Percentiles rank a stretch among this genome's conserved stretches.
These are phyloP conservation scores for Drosophila tristis DNA, from an alignment of 1,140 invertebrate species.

Conservation along the genomic window DNA sequence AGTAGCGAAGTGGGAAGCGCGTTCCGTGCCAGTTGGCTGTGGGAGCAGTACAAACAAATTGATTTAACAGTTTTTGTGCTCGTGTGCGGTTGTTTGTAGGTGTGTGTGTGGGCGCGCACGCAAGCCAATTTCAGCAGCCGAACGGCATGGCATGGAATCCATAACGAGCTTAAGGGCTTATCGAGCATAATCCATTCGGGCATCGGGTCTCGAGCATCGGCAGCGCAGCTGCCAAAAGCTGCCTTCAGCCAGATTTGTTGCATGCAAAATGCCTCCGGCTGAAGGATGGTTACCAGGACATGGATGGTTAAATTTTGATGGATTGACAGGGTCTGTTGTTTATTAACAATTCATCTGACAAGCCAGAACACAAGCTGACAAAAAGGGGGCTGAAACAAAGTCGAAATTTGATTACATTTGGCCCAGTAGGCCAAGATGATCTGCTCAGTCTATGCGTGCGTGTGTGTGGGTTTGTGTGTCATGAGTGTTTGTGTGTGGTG, in stretches of 20 bases:
- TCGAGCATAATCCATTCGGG: slow-evolving; percentile 35
- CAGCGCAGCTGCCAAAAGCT: slow-evolving; percentile 14
- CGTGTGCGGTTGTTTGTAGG: slow-evolving; percentile 10
- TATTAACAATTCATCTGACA: slow-evolving; percentile 50
- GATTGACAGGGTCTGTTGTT: slow-evolving; percentile 42
- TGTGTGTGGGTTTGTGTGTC: slow-evolving; percentile 17
- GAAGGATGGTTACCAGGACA: background rate
- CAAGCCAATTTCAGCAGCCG: slow-evolving; percentile 59
- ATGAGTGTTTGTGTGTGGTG: slow-evolving; percentile 14
- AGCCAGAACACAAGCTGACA: background rate
- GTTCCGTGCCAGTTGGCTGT: slow-evolving; percentile 15
- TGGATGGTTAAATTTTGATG: slow-evolving; percentile 33
- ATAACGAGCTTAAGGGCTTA: slow-evolving; percentile 68
- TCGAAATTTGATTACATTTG: slow-evolving; percentile 2
- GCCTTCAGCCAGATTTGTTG: slow-evolving; percentile 26
- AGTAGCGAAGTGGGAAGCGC: background rate
- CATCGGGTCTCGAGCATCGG: slow-evolving; percentile 10
- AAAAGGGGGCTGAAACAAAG: too few relatives aligned
- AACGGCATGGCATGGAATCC: slow-evolving; percentile 35
- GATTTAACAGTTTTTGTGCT: slow-evolving; percentile 67
- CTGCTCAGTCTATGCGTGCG: slow-evolving; percentile 22
- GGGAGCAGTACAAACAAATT: slow-evolving; percentile 63
- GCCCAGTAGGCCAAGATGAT: too few relatives aligned
- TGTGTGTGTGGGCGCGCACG: slow-evolving; percentile 46
- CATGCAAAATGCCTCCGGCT: slow-evolving; percentile 38